A percentile compares a stretch with the other conserved stretches of the same genome.
Conservation (phyloP, 2,113 vertebrate genomes). For the Prochilodus magdalenae region DNA sequence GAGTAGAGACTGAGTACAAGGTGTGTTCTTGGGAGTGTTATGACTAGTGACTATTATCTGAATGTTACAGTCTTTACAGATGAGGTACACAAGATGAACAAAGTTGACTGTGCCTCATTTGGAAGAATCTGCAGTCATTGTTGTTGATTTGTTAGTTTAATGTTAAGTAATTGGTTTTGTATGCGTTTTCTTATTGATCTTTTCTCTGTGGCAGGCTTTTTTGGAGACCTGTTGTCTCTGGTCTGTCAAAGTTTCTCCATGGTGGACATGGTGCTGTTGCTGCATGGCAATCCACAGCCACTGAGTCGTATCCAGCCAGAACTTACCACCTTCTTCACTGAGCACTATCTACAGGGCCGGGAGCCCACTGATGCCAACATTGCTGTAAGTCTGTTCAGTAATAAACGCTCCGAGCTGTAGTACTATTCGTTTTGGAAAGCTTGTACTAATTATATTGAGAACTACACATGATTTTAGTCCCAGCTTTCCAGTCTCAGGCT, state of each 20-base stretch:
- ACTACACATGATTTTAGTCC: no score
- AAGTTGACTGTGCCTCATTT: no score
- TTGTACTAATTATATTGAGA: no score
- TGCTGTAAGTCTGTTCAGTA: conserved; percentile 72
- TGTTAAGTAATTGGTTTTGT: background rate
- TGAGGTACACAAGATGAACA: no score
- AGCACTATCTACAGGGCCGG: conserved; percentile 86
- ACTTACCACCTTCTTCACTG: conserved; percentile 86
- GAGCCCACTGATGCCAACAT: conserved; percentile 88
- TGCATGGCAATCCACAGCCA: conserved; percentile 90
- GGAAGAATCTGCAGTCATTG: no score
- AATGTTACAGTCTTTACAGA: background rate
- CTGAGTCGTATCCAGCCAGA: conserved; percentile 88
- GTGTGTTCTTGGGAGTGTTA: no score
- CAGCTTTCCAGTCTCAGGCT: no score
- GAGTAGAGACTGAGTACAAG: no score
- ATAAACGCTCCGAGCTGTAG: background rate
- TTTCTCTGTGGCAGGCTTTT: conserved; percentile 79
- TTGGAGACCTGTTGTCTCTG: conserved; percentile 88
- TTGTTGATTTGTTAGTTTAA: no score
- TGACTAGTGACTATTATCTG: no score
- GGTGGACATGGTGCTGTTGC: conserved; percentile 91
- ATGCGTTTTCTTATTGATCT: background rate
- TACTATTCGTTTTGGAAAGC: no score
- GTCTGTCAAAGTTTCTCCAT: conserved; percentile 92